phyloP scores from a whole-genome alignment of 2,797 vertebrate genomes.

The Gymnopithys bicolor region DNA sequence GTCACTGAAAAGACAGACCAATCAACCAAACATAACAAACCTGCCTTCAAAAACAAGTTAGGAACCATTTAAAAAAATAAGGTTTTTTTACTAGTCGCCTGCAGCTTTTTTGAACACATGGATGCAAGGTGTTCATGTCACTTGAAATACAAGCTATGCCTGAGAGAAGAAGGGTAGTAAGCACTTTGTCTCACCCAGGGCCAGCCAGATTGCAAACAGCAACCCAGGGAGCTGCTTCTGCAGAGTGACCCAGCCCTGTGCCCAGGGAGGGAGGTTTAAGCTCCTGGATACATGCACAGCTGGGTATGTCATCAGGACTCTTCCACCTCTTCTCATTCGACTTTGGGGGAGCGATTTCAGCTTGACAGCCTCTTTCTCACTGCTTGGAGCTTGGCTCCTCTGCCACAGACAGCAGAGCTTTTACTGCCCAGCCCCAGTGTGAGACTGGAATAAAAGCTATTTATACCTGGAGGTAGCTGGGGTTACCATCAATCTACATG shows the following conservation, averaged over 20 bases:
- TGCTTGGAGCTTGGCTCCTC: not conserved
- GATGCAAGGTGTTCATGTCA: not conserved
- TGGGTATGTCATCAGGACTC: not conserved
- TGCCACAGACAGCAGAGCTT: not conserved
- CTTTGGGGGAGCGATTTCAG: not conserved
- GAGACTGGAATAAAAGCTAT: not conserved
- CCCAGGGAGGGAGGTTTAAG: not conserved
- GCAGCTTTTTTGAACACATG: not conserved
- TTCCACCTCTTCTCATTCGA: not conserved
- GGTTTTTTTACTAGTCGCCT: not conserved
- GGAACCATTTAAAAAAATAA: not conserved
- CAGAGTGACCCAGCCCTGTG: not conserved
- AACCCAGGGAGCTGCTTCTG: accelerated
- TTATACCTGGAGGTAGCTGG: not conserved
- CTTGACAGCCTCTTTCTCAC: not conserved
- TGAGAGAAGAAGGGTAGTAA: not conserved
- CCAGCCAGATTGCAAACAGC: accelerated
- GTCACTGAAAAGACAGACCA: conserved; percentile 11
- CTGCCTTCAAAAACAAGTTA: not conserved
- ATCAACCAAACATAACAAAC: not conserved
- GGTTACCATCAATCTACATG: not conserved
- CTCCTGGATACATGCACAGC: accelerated
- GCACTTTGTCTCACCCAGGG: not conserved
- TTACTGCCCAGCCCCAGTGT: not conserved
- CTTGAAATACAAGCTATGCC: not conserved